These are phyloP conservation scores for Micronycteris hirsuta DNA, from an alignment of 2,113 vertebrate genomes.

Conservation along the genomic window DNA sequence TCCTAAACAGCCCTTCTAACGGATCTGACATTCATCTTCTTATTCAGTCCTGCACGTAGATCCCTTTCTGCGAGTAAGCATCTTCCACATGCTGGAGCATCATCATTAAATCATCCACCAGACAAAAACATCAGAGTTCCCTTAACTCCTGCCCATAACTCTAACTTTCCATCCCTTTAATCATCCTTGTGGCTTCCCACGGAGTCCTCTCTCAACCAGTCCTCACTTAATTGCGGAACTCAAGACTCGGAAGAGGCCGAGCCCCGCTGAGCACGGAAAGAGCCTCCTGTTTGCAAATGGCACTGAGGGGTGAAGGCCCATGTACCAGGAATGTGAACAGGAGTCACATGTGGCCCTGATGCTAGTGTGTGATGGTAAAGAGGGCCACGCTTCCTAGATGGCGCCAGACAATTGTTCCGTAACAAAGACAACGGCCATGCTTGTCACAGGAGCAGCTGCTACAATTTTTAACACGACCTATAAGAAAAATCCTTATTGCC, in stretches of 20 bases:
- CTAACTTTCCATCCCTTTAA: conserved; percentile 57
- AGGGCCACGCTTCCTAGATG: neutral
- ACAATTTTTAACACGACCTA: neutral
- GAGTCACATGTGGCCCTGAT: too few relatives aligned
- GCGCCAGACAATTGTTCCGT: neutral
- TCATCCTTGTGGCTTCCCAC: conserved; percentile 51
- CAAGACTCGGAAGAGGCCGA: neutral
- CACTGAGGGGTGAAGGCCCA: neutral
- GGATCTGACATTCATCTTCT: neutral
- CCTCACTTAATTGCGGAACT: conserved; percentile 27
- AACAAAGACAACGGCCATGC: neutral
- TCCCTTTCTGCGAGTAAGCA: conserved; percentile 36
- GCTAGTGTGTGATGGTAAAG: neutral
- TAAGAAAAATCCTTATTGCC: neutral
- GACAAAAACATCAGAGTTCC: neutral
- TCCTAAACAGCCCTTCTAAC: neutral
- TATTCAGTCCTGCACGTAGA: neutral
- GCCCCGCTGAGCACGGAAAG: neutral
- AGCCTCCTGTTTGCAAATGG: neutral
- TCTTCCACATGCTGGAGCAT: conserved; percentile 20
- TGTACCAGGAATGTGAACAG: neutral
- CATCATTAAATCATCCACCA: conserved; percentile 27
- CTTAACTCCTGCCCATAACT: neutral
- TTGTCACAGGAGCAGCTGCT: neutral
- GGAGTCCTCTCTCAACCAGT: neutral